Evolutionary conservation across 1,140 invertebrate genomes (phyloP).

Genomic region (Samia ricini): DNA sequence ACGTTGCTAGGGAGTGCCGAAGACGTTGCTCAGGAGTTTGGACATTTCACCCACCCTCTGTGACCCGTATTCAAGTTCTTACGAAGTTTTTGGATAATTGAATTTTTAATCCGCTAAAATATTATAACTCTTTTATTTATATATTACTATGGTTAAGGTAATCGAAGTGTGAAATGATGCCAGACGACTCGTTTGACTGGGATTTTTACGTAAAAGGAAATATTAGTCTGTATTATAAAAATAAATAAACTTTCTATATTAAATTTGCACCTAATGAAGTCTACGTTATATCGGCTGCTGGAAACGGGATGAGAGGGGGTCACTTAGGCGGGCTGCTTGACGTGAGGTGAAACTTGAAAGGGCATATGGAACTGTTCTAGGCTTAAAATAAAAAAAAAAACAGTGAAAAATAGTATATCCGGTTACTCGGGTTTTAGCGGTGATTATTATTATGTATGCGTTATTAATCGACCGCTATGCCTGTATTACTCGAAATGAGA

Average conservation of each 20-base stretch:
- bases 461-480: not conserved
- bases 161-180: constrained; percentile 71
- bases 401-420: not conserved
- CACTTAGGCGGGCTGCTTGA: not conserved
- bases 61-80: constrained; percentile 70
- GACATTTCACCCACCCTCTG: constrained; percentile 43
- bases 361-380: not conserved
- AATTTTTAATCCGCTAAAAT: constrained; percentile 78
- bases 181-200: constrained; percentile 73
- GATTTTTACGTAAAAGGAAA: constrained; percentile 76
- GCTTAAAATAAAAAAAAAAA: not conserved
- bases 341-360: not conserved
- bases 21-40: constrained; percentile 62
- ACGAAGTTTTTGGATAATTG: constrained; percentile 76
- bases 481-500: constrained; percentile 16
- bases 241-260: constrained; percentile 71
- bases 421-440: not conserved
- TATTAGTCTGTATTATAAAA: constrained; percentile 75
- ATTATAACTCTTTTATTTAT: constrained; percentile 77
- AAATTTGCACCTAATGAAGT: constrained; percentile 73
- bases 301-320: constrained; percentile 34
- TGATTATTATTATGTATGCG: not conserved
- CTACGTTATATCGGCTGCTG: constrained; percentile 64
- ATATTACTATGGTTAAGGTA: constrained; percentile 67
- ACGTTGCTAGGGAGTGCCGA: constrained; percentile 43